phyloP scores from a whole-genome alignment of 2,888 invertebrate species.

The Esperia sulphurella region DNA sequence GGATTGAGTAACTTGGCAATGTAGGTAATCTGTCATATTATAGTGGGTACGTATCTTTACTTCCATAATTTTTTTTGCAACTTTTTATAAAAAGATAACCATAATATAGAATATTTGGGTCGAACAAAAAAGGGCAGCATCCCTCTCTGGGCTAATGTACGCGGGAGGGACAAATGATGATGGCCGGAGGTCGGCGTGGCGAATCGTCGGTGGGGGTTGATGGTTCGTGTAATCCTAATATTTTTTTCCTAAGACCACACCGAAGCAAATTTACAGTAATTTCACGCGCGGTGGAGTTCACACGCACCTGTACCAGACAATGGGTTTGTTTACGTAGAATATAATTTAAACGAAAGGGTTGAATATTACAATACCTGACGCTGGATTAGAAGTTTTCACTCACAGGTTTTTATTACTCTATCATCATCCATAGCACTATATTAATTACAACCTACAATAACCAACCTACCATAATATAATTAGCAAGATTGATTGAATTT shows the following conservation, averaged over 20 bases:
- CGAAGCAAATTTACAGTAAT: conserved; percentile 71
- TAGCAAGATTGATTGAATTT: too few relatives aligned
- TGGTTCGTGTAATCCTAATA: conserved; percentile 67
- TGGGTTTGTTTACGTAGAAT: conserved; percentile 48
- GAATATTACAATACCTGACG: background rate
- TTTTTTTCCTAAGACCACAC: conserved; percentile 72
- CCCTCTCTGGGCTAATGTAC: conserved; percentile 31
- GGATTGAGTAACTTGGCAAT: too few relatives aligned
- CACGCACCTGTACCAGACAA: conserved; percentile 60
- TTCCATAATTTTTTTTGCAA: background rate
- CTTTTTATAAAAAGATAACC: background rate
- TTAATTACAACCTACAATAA: background rate
- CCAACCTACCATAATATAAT: background rate
- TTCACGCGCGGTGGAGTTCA: conserved; percentile 69
- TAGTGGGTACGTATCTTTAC: too few relatives aligned
- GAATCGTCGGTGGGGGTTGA: conserved; percentile 67
- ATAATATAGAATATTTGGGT: conserved; percentile 10
- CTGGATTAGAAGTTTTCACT: conserved; percentile 1
- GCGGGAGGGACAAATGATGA: conserved; percentile 59
- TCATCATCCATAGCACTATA: background rate
- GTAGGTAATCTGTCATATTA: too few relatives aligned
- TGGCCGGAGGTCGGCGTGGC: conserved; percentile 58
- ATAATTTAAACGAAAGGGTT: background rate
- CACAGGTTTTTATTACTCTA: background rate
- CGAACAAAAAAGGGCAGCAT: conserved; percentile 33